Conservation (phyloP, 2,113 vertebrate species). For the Dromiciops gliroides region DNA sequence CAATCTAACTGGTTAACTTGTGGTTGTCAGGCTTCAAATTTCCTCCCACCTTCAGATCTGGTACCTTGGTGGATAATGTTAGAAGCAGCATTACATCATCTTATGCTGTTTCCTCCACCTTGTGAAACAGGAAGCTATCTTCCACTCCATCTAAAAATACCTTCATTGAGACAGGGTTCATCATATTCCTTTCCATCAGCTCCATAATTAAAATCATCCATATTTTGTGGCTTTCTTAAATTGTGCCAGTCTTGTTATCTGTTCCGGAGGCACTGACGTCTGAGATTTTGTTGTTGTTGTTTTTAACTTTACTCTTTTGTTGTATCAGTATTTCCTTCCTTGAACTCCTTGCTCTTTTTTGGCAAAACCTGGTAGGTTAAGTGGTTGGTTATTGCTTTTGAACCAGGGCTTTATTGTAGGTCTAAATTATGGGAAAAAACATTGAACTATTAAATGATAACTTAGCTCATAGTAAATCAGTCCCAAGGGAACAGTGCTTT, state of each 20-base stretch:
- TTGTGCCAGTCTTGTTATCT: constrained; percentile 41
- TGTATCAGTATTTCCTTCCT: constrained; percentile 30
- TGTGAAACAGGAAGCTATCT: constrained; percentile 59
- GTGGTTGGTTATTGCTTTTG: not conserved
- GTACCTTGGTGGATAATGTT: constrained; percentile 16
- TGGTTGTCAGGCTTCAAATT: constrained; percentile 39
- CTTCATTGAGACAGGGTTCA: constrained; percentile 35
- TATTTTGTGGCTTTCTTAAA: constrained; percentile 67
- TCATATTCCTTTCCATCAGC: constrained; percentile 48
- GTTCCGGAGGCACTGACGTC: constrained; percentile 1
- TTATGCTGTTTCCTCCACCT: constrained; percentile 20
- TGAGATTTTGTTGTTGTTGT: not conserved
- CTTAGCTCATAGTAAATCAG: not conserved
- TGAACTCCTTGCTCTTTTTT: constrained; percentile 20
- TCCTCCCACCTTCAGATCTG: constrained; percentile 46
- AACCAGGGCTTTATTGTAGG: not conserved
- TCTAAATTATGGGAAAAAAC: not conserved
- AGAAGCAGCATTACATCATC: constrained; percentile 38
- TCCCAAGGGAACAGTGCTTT: constrained; percentile 14
- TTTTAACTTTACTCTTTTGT: constrained; percentile 37
- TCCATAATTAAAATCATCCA: constrained; percentile 53
- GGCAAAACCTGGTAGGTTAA: not conserved
- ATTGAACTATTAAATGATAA: not conserved
- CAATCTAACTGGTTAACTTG: not conserved
- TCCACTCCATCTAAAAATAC: constrained; percentile 65